These are phyloP conservation scores for Isoperla grammatica DNA, from an alignment of 2,888 invertebrate genomes.

Conservation along the genomic window DNA sequence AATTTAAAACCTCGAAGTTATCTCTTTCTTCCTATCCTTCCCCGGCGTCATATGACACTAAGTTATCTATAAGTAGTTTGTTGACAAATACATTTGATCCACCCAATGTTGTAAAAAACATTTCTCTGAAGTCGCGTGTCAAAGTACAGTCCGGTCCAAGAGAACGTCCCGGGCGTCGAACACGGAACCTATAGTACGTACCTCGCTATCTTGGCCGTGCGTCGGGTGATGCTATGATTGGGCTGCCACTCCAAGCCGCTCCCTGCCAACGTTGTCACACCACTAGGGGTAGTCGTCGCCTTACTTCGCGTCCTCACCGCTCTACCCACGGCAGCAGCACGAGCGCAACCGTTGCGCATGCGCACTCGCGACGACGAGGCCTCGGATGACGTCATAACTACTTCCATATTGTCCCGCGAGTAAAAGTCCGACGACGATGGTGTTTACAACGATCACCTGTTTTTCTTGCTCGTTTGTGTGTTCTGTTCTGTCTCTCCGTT, in stretches of 20 bases:
- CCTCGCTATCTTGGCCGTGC: slow-evolving; percentile 30
- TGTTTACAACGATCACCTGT: background rate
- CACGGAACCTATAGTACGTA: no score
- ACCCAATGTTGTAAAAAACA: no score
- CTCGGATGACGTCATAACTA: slow-evolving; percentile 19
- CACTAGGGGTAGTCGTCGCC: slow-evolving; percentile 8
- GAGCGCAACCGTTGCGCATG: slow-evolving; percentile 18
- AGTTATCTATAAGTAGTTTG: no score
- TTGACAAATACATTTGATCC: no score
- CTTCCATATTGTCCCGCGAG: slow-evolving; percentile 15
- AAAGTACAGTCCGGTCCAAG: no score
- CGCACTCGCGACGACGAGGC: slow-evolving; percentile 6
- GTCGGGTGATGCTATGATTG: slow-evolving; percentile 29
- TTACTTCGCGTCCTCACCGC: slow-evolving; percentile 17
- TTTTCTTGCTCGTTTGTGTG: background rate
- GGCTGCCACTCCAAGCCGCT: slow-evolving; percentile 28
- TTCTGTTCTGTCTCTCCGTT: background rate
- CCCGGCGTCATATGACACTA: no score
- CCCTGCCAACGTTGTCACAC: slow-evolving; percentile 2
- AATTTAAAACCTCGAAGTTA: no score
- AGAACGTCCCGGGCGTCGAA: no score
- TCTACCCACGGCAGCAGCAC: slow-evolving; percentile 16
- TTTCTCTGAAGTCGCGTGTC: no score
- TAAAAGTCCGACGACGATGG: background rate
- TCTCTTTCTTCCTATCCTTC: no score